These are phyloP conservation scores for Sebastiscus albofasciatus DNA, from an alignment of 2,797 vertebrate species.

Conservation along the genomic window DNA sequence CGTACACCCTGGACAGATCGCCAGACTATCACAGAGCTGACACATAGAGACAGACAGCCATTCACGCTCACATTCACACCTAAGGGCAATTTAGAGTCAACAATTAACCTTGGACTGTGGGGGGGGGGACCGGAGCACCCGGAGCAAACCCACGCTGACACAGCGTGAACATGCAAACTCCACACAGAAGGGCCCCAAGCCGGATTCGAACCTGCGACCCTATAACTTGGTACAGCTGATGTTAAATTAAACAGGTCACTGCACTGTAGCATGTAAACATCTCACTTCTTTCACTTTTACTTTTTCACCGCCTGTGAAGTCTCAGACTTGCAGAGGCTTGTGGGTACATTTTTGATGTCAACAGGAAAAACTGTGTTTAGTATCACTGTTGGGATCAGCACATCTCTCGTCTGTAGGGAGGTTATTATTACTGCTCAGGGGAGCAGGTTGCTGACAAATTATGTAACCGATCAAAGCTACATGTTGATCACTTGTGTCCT, in stretches of 20 bases:
- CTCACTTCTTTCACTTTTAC: neutral
- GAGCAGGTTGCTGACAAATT: neutral
- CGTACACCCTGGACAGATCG: too few species aligned
- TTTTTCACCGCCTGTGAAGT: neutral
- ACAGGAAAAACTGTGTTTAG: neutral
- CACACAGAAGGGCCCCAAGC: too few species aligned
- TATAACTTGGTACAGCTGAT: neutral
- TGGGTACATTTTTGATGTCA: neutral
- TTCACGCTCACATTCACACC: too few species aligned
- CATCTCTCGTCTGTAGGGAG: neutral
- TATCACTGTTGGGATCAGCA: neutral
- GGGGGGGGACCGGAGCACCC: too few species aligned
- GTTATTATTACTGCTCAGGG: neutral
- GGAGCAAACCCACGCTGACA: too few species aligned
- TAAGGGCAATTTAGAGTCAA: too few species aligned
- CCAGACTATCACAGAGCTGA: too few species aligned
- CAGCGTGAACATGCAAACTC: too few species aligned
- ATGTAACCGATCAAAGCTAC: neutral
- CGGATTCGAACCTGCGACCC: too few species aligned
- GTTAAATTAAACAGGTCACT: neutral
- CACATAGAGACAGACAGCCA: too few species aligned
- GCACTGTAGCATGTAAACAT: neutral
- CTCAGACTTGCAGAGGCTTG: neutral
- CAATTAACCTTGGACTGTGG: too few species aligned
- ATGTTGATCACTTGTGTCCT: neutral